Conservation (phyloP, 2,888 invertebrate species). For the Melanostoma scalare region DNA sequence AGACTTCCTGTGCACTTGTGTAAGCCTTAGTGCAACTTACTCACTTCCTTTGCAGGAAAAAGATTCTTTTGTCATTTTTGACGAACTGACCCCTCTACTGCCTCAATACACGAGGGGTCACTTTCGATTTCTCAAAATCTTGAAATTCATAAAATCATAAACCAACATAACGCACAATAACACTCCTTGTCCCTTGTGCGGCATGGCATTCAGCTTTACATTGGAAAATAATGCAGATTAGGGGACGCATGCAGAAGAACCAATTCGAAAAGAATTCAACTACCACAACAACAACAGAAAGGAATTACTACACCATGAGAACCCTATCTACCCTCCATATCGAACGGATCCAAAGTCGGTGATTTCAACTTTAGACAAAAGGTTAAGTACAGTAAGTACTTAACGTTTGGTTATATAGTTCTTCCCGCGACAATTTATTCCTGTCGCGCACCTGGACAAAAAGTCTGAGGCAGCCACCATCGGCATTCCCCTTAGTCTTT, state of each 20-base stretch:
- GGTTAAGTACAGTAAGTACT: constrained; percentile 57
- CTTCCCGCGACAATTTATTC: constrained; percentile 40
- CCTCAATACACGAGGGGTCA: constrained; percentile 20
- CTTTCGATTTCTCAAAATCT: constrained; percentile 42
- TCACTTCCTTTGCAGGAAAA: constrained; percentile 17
- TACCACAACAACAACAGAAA: neutral
- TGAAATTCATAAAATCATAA: constrained; percentile 38
- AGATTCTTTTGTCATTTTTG: constrained; percentile 2
- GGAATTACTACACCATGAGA: constrained; percentile 16
- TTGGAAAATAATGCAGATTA: constrained; percentile 59
- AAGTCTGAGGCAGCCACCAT: constrained; percentile 49
- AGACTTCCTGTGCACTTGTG: neutral
- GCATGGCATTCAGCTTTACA: constrained; percentile 25
- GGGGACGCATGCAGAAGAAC: constrained; percentile 43
- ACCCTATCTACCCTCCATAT: constrained; percentile 62
- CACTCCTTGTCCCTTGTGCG: constrained; percentile 35
- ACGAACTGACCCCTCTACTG: constrained; percentile 12
- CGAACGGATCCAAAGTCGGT: constrained; percentile 44
- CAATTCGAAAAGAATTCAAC: no score
- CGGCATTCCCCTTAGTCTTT: constrained; percentile 51
- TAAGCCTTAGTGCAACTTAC: neutral
- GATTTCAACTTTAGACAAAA: constrained; percentile 60
- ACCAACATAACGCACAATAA: constrained; percentile 52
- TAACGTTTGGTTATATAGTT: constrained; percentile 39
- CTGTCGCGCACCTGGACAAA: constrained; percentile 56